Evolutionary conservation across 2,888 invertebrate species (phyloP), one percentile per base, ranked within the genome.

Genomic region (Trissoscelio sp.): DNA sequence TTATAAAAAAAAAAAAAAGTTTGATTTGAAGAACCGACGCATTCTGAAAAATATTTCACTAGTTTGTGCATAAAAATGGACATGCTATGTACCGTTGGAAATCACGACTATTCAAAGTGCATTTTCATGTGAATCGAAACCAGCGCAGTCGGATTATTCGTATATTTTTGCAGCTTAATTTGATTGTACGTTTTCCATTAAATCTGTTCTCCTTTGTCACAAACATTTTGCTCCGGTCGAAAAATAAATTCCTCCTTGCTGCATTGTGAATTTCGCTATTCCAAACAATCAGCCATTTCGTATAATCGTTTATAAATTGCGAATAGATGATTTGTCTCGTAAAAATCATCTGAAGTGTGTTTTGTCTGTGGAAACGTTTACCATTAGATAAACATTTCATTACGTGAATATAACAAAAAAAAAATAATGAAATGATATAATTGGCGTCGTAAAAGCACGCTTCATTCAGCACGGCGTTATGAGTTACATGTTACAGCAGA

Each of bases 51-150:
- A 18, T 57, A 9, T 34, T 11, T 34, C n/a, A 12, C 39, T 1
- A 14, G 18, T 57, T 37, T n/a, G 12, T 14, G 58, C 24, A 18
- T 44, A 42, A 31, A 62, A 20, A 62, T 46, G 46, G 24, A 4
- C 34, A 34, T 31, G 24, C 12, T 39, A 44, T 60, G 31, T 44
- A 44, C 11, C 42, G 28, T 18, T 53, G 42, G 7, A 60, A 28
- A 51, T 37, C 6, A 24, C 34, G 12, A 70, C 31, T 22, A n/a
- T 55, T 55, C 53, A 67, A 70, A 70, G 70, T 70, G 70, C 58
- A 70, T 58, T 70, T 70, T 48, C 70, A 70, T 70, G 70, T 70
- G 48, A 48, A 70, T 58, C 58, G 24, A 48, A 37, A 58, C 58
- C 48, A 48, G n/a, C 48, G 22, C 28, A 48, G 51, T 42, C 39